Evolutionary conservation across 2,888 invertebrate genomes (phyloP), one percentile per base, ranked within the genome.

Genomic region (Rotaria sp.): DNA sequence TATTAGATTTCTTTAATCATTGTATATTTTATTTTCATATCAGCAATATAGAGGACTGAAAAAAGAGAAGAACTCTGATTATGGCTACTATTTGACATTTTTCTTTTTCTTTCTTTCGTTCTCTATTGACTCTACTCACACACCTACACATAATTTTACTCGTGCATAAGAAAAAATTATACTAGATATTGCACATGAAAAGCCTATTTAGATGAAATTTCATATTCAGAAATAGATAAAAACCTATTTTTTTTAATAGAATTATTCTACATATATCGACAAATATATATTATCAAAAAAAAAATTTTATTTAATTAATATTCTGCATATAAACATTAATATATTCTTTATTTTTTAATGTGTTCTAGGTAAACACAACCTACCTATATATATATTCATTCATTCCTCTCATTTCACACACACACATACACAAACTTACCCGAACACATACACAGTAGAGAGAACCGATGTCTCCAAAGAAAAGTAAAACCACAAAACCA

Each of bases 401-500:
- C 67, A 67, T 35, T 67, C 35, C 67, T 67, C 35, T 67, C 35
- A 3, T 67, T 35, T 38, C 21, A 67, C 55, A 55, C 55, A 55
- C 67, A 67, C 35, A 67, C 15, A 67, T 35, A 38, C 67, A 21
- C 67, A 67, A 35, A 67, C 15, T 38, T 35, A 38, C 67, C 5
- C 67, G 35, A 35, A 13, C 11, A 67, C 4, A 67, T 1, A 67
- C 35, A 21, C 21, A 67, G 4, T 67, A 67, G 35, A 67, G 21
- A 18, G 35, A 35, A 67, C 21, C 35, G 35, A 80, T 80, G 80
- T 41, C 80, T 45, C 80, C 80, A 26, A 80, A 80, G 45, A 80
- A 80, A 45, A 38, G 45, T 15, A 80, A 80, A 80, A 35, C 67
- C 67, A 21, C 67, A 67, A 80, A 80, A n/a, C 24, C 80, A n/a